Base-by-base conservation (phyloP, 2,888 invertebrate species). In the Tenthredo mesomela region DNA sequence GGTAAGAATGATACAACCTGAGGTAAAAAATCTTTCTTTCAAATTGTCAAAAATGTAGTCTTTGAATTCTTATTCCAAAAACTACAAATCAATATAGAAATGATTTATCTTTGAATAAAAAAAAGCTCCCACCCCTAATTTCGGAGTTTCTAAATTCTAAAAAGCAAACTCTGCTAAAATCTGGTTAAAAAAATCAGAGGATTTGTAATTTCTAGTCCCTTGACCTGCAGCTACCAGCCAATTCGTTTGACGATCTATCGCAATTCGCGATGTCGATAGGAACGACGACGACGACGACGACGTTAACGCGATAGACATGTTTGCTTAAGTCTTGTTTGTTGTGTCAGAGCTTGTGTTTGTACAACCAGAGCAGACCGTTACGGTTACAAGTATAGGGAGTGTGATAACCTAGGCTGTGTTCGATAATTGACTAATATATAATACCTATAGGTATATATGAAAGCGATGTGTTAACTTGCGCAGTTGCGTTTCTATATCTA, bases 341-440 rank as follows among this genome's bases (percentile, higher is more conserved):
- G 18, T 50, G 54, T 77, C 15, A 61, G 21, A 80, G 58, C 40
- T 80, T n/a, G 50, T 78, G 37, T 33, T 78, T 78, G 29, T 21
- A 5, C 40, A 40, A 40, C 40, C 15, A 21, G 58, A 61, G 12
- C 15, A 21, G 37, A 54, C 18, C 58, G 80, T 21, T 37, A 80
- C 58, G 29, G 21, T 61, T 37, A 40, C 37, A 80, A 80, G 21
- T 61, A 37, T 15, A 40, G 18, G 15, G 58, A 61, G 80, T 86
- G 80, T 86, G 87, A 88, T 88, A 88, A 89, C 86, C 88, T 86
- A 84, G 84, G 87, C 85, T 87, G 85, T 86, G 87, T 85, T 86
- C 86, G 85, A 86, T 89, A 89, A 90, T 90, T 89, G 89, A 88
- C 87, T 88, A 88, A 90, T 88, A 87, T 37, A 37, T 37, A 33